phyloP scores from a whole-genome alignment of 1,140 invertebrate genomes.

The Drosophila orena region DNA sequence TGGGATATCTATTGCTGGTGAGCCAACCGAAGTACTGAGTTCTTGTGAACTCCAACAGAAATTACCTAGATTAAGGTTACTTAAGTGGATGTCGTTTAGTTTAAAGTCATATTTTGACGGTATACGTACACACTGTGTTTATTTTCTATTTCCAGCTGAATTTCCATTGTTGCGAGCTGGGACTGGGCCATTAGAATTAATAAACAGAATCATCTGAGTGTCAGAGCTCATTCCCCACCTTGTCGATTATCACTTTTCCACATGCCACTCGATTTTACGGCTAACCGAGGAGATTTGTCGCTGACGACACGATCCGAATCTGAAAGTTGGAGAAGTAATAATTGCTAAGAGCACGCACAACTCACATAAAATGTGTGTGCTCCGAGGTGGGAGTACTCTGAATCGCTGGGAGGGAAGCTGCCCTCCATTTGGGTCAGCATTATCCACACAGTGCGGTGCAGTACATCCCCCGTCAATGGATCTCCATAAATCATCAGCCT shows the following conservation, averaged over 20 bases:
- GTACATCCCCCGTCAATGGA: slow-evolving; percentile 22
- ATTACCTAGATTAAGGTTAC: not conserved
- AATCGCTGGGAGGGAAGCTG: not conserved
- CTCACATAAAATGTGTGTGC: slow-evolving; percentile 50
- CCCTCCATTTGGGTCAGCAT: slow-evolving; percentile 37
- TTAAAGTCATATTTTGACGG: not conserved
- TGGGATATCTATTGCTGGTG: not conserved
- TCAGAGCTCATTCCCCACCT: slow-evolving; percentile 32
- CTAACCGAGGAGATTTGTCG: slow-evolving; percentile 65
- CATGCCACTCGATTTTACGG: slow-evolving; percentile 64
- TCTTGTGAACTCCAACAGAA: not conserved
- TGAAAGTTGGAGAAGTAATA: slow-evolving; percentile 46
- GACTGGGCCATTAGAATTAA: slow-evolving; percentile 53
- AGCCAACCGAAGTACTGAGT: too few relatives aligned
- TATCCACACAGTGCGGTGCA: slow-evolving; percentile 12
- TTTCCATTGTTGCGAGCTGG: slow-evolving; percentile 24
- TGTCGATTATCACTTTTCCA: slow-evolving; percentile 65
- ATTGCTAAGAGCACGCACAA: slow-evolving; percentile 70
- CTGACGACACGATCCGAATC: slow-evolving; percentile 31
- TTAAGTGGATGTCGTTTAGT: not conserved
- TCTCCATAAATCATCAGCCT: slow-evolving; percentile 30
- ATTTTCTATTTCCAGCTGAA: slow-evolving; percentile 36
- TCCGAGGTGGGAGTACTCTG: slow-evolving; percentile 22
- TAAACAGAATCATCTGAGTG: slow-evolving; percentile 47
- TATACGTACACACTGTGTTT: not conserved